These are phyloP conservation scores for Charaxes varanes DNA, from an alignment of 1,140 invertebrate genomes.

Conservation along the genomic window DNA sequence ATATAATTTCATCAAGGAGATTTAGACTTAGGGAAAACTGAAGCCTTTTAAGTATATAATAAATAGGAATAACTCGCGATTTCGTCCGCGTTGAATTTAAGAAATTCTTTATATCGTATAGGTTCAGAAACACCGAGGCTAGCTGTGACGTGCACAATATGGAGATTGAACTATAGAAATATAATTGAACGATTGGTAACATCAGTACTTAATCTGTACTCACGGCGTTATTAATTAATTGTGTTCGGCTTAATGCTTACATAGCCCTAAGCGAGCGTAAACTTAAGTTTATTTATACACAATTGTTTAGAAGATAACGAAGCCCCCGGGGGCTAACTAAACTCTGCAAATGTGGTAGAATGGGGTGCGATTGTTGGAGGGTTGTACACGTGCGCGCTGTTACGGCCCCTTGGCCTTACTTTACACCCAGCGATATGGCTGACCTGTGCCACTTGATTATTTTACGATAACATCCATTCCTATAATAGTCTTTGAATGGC, in stretches of 20 bases:
- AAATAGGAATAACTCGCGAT: no score
- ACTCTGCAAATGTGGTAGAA: conserved; percentile 51
- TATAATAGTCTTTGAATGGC: conserved; percentile 4
- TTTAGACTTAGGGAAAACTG: no score
- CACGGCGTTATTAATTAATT: conserved; percentile 5
- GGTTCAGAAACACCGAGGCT: no score
- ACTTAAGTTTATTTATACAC: conserved; percentile 58
- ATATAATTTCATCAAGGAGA: no score
- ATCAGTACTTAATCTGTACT: no score
- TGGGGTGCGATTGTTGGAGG: conserved; percentile 31
- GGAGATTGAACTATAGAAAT: no score
- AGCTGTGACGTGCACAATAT: no score
- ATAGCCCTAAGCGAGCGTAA: conserved; percentile 30
- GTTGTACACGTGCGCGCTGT: conserved; percentile 55
- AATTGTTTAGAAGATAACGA: conserved; percentile 49
- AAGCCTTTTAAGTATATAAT: no score
- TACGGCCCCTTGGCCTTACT: conserved; percentile 34
- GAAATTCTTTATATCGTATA: no score
- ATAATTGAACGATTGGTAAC: no score
- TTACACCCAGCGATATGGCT: conserved; percentile 42
- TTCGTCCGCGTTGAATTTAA: no score
- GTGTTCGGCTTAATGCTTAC: conserved; percentile 4
- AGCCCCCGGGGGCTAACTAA: conserved; percentile 37
- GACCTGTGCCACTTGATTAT: conserved; percentile 43
- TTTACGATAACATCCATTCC: conserved; percentile 21